Conservation (phyloP, 2,113 vertebrate genomes). For the Oncorhynchus masou region DNA sequence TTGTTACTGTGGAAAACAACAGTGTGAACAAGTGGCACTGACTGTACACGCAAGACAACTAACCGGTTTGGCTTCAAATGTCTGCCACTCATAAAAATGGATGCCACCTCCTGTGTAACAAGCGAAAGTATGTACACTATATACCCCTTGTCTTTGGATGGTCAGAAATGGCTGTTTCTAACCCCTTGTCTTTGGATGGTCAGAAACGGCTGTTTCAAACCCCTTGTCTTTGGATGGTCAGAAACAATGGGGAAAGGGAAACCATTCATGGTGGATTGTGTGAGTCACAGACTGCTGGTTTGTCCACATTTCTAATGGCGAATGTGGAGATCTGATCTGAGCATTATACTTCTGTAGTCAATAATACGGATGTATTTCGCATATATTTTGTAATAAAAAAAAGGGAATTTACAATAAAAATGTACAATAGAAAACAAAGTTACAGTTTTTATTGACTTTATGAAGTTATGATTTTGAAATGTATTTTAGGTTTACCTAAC, state of each 20-base stretch:
- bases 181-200: too few species aligned
- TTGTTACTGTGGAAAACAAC: conserved; percentile 1
- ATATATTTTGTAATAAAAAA: conserved; percentile 64
- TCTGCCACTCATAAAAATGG: neutral
- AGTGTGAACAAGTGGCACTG: neutral
- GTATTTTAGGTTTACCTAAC: too few species aligned
- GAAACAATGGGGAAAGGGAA: neutral
- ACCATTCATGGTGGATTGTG: neutral
- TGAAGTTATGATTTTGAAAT: neutral
- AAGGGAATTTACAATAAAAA: conserved; percentile 13
- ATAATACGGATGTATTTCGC: conserved; percentile 23
- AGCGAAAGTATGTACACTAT: neutral
- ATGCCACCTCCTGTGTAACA: neutral
- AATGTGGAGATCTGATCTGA: neutral
- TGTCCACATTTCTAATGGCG: neutral
- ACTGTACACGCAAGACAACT: neutral
- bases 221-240: neutral
- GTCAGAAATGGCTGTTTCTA: too few species aligned
- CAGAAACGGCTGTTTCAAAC: neutral
- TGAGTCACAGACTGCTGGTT: neutral
- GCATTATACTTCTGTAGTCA: conserved; percentile 1
- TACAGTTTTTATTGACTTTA: neutral
- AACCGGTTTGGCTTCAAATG: neutral
- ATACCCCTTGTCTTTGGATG: too few species aligned
- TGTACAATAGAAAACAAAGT: conserved; percentile 10